Conservation (phyloP, 2,888 invertebrate genomes). For the Blastobasis adustella region DNA sequence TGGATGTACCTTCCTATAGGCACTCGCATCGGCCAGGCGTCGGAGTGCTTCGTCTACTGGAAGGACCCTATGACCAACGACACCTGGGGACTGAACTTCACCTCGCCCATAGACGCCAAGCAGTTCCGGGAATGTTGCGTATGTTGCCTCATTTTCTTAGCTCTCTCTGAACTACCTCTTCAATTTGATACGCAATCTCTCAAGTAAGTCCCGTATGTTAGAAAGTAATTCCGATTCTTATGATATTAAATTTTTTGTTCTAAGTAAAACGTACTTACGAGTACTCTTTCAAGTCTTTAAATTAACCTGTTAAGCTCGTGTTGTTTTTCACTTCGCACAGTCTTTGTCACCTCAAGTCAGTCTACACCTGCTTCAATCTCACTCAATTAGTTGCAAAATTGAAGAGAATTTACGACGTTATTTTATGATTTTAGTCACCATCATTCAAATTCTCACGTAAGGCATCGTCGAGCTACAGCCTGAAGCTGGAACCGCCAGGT, state of each 20-base stretch:
- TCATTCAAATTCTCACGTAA: constrained; percentile 98
- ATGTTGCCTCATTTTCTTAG: constrained; percentile 67
- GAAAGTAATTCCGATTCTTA: too few relatives aligned
- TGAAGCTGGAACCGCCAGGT: constrained; percentile 92
- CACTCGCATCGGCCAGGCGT: constrained; percentile 96
- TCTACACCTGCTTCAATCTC: too few relatives aligned
- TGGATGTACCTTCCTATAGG: constrained; percentile 68
- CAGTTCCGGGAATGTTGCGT: constrained; percentile 97
- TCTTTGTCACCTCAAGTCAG: neutral
- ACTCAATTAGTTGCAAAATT: neutral
- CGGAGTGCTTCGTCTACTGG: constrained; percentile 99
- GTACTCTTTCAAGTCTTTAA: too few relatives aligned
- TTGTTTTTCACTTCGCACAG: too few relatives aligned
- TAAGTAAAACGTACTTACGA: too few relatives aligned
- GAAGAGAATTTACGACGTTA: constrained; percentile 6
- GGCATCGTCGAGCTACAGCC: constrained; percentile 96
- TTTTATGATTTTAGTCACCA: constrained; percentile 86
- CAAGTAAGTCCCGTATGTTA: too few relatives aligned
- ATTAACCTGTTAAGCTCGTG: too few relatives aligned
- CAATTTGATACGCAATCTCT: too few relatives aligned
- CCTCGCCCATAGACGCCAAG: constrained; percentile 97
- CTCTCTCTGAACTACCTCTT: too few relatives aligned
- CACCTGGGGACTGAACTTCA: constrained; percentile 99
- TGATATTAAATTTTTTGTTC: too few relatives aligned
- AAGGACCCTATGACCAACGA: constrained; percentile 97